phyloP scores from a whole-genome alignment of 2,888 invertebrate genomes.

The Meteorus colon region DNA sequence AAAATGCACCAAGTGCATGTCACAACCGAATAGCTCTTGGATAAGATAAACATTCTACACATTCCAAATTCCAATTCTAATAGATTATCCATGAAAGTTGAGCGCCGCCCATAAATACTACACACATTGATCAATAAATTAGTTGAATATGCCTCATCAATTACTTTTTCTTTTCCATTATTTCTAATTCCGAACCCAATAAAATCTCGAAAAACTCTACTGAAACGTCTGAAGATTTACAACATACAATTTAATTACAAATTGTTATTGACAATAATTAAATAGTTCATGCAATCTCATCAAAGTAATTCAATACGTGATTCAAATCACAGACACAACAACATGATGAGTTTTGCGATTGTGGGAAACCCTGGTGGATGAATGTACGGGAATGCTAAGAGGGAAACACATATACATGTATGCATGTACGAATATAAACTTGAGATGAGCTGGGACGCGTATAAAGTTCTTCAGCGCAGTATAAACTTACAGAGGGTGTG shows the following conservation, averaged over 20 bases:
- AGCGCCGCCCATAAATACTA: not conserved
- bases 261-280: not conserved
- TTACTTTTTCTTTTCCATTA: too few species aligned
- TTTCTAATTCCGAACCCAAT: too few species aligned
- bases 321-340: not conserved
- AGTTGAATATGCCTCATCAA: too few species aligned
- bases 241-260: not conserved
- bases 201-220: too few species aligned
- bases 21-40: not conserved
- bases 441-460: not conserved
- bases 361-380: not conserved
- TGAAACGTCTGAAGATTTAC: not conserved
- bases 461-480: not conserved
- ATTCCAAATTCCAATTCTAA: not conserved
- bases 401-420: not conserved
- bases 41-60: not conserved
- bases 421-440: not conserved
- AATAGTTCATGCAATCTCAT: not conserved
- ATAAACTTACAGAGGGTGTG: conserved; percentile 5
- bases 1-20: not conserved
- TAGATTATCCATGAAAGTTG: not conserved
- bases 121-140: not conserved
- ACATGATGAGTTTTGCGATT: not conserved
- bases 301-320: not conserved
- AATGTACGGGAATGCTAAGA: not conserved